Conservation (phyloP, 1,140 invertebrate species). For the Halesus radiatus region DNA sequence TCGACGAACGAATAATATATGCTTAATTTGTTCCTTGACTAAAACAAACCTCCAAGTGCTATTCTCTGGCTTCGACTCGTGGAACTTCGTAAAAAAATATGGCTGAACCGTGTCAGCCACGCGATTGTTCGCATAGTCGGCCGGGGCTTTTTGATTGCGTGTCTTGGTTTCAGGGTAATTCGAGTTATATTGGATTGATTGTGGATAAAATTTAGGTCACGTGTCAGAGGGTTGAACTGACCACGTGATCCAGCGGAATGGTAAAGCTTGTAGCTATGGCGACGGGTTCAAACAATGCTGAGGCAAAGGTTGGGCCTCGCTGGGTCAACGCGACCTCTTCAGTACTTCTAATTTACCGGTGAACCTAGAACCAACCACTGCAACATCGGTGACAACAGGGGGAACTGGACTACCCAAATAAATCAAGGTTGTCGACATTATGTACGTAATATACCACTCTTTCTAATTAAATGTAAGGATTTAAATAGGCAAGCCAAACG, state of each 20-base stretch:
- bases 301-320: neutral
- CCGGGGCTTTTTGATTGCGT: neutral
- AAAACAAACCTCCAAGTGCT: too few species aligned
- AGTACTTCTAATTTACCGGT: neutral
- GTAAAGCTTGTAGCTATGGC: conserved; percentile 42
- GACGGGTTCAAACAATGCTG: conserved; percentile 44
- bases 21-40: neutral
- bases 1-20: conserved; percentile 21
- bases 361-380: too few species aligned
- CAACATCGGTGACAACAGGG: too few species aligned
- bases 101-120: neutral
- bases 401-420: too few species aligned
- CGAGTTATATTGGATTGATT: neutral
- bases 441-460: too few species aligned
- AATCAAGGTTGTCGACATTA: too few species aligned
- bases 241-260: conserved; percentile 48
- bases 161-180: conserved; percentile 12
- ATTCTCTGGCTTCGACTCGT: too few species aligned
- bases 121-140: neutral
- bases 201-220: conserved; percentile 23
- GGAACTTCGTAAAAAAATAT: conserved; percentile 7
- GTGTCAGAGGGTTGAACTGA: conserved; percentile 15
- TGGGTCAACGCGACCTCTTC: neutral
- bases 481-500: too few species aligned
- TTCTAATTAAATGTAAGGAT: too few species aligned